Evolutionary conservation across 2,113 vertebrate genomes (phyloP).

Genomic region (Hepsetus odoe): DNA sequence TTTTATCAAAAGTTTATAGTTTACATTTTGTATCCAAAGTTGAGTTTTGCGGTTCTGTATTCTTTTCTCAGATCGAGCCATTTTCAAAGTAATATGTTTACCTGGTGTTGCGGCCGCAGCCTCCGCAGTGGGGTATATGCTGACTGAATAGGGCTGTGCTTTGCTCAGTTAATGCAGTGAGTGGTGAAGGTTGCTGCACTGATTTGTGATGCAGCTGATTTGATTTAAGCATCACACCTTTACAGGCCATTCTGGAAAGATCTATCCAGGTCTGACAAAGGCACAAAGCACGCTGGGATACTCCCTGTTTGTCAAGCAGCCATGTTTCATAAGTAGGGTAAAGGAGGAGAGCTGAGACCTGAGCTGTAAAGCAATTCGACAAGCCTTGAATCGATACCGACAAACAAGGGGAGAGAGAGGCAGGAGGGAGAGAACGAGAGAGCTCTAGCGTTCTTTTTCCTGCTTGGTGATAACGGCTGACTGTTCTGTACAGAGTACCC

Average conservation of each 20-base stretch:
- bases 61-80: too few relatives aligned
- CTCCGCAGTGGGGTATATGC: background rate
- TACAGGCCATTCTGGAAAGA: conserved; percentile 18
- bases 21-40: background rate
- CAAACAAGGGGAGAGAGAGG: conserved; percentile 40
- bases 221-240: conserved; percentile 19
- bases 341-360: background rate
- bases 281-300: conserved; percentile 27
- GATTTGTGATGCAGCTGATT: conserved; percentile 32
- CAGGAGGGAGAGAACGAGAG: conserved; percentile 13
- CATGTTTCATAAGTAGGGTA: conserved; percentile 31
- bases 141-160: background rate
- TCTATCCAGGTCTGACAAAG: conserved; percentile 32
- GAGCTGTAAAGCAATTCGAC: conserved; percentile 37
- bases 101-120: background rate
- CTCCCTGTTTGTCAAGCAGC: conserved; percentile 35
- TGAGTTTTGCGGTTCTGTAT: background rate
- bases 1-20: too few relatives aligned
- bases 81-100: background rate
- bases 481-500: background rate
- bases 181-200: conserved; percentile 33
- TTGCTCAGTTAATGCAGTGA: conserved; percentile 21
- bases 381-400: conserved; percentile 28
- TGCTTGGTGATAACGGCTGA: background rate
- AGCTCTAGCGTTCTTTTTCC: background rate